These are phyloP conservation scores for Nephrotoma appendiculata DNA, from an alignment of 2,888 invertebrate species.

Conservation along the genomic window DNA sequence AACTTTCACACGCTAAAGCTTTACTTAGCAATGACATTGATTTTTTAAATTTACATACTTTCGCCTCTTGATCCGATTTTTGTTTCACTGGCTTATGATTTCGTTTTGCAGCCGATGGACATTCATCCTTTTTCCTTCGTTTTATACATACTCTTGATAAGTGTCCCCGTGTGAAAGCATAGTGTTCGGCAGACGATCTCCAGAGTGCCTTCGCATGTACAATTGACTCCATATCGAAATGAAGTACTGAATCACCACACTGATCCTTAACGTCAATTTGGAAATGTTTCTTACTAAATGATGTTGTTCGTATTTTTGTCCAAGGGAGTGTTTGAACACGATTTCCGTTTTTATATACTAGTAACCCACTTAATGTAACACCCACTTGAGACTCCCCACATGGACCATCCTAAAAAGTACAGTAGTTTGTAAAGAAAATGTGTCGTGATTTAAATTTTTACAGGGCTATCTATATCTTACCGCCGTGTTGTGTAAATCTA, in stretches of 20 bases:
- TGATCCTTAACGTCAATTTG: slow-evolving; percentile 92
- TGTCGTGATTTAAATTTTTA: background rate
- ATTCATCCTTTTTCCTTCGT: slow-evolving; percentile 47
- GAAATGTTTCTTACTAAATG: slow-evolving; percentile 96
- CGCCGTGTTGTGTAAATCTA: slow-evolving; percentile 82
- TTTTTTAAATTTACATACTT: slow-evolving; percentile 36
- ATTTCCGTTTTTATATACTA: slow-evolving; percentile 86
- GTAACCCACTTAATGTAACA: slow-evolving; percentile 83
- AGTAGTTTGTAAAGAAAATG: slow-evolving; percentile 6
- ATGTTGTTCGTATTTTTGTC: slow-evolving; percentile 97
- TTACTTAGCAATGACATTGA: slow-evolving; percentile 75
- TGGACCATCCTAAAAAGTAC: slow-evolving; percentile 61
- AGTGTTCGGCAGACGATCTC: slow-evolving; percentile 97
- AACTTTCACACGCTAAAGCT: slow-evolving; percentile 77
- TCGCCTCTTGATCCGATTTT: too few relatives aligned
- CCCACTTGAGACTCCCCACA: slow-evolving; percentile 90
- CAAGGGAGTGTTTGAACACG: slow-evolving; percentile 92
- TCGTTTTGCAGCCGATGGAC: slow-evolving; percentile 26
- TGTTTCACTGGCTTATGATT: too few relatives aligned
- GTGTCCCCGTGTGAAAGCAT: slow-evolving; percentile 93
- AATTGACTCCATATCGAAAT: slow-evolving; percentile 90
- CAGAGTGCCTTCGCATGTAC: slow-evolving; percentile 90
- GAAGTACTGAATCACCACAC: slow-evolving; percentile 77
- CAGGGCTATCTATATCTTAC: slow-evolving; percentile 30
- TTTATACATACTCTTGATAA: slow-evolving; percentile 74